Base-by-base conservation (phyloP, 2,888 invertebrate species). In the Neoascia interrupta region DNA sequence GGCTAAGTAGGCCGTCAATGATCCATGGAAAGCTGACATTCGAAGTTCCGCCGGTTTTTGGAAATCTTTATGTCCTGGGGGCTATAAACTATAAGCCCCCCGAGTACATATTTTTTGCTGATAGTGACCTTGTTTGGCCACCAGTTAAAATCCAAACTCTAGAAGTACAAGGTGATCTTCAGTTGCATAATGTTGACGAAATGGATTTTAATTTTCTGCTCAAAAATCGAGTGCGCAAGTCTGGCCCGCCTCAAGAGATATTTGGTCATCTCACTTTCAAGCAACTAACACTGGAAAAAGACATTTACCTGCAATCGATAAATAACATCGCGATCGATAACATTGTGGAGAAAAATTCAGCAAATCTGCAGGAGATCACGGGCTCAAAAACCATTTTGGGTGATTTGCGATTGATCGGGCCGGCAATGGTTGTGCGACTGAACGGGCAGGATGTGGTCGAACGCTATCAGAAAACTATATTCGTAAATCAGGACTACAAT, bases 201-300 rank as follows among this genome's bases (percentile, higher is more conserved):
- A 84, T 85, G 85, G 82, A 64, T 21, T 49, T 87, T 26, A 75
- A 85, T 5, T 86, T 84, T 72, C 81, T 88, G 23, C 72, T 88
- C 1, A 79, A 83, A 18, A 83, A 86, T 37, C 87, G 88, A 2
- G 63, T 87, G 2, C 85, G 83, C 0, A 81, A 85, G 6, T 56
- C 80, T 0, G 86, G 86, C 2, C 66, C 70, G 0, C 81, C 84
- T 0, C 45, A 86, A 43, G 87, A 88, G 45, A 79, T 86, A 0
- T 85, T 85, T 18, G 88, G 87, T 0, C 70, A 73, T 5, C 79
- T 88, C 1, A 84, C 68, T 10, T 87, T 88, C 41, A 85, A 86
- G 43, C 26, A 86, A 3, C 74, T 87, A 11, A 60, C 82, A n/a
- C 79, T 88, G 3, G 81, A 83, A 19, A 82, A 83, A 3, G 69